Percentiles rank a stretch among this genome's conserved stretches.
These are phyloP conservation scores for Apamea epomidion DNA, from an alignment of 2,888 invertebrate species.

Conservation along the genomic window DNA sequence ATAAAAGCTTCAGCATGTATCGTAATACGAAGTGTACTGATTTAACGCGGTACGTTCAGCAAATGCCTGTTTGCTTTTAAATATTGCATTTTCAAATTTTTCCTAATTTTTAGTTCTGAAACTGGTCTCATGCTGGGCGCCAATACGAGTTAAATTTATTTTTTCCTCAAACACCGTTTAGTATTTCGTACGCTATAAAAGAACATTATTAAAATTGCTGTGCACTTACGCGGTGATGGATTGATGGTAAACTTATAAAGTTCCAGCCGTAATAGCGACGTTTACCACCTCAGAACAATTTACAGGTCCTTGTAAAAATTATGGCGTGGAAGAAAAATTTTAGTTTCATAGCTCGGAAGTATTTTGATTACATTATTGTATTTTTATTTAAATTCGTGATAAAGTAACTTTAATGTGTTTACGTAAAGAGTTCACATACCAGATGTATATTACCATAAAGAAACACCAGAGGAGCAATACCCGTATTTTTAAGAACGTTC, in stretches of 20 bases:
- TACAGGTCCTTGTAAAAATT: conserved; percentile 45
- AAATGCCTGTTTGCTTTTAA: conserved; percentile 19
- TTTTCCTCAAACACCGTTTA: conserved; percentile 34
- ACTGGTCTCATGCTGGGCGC: conserved; percentile 42
- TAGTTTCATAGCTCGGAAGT: conserved; percentile 34
- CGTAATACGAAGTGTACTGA: conserved; percentile 18
- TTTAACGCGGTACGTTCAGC: conserved; percentile 4
- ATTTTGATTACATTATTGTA: conserved; percentile 35
- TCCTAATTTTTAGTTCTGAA: neutral
- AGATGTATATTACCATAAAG: neutral
- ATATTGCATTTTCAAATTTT: conserved; percentile 3
- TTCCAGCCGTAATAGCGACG: conserved; percentile 60
- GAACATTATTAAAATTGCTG: conserved; percentile 60
- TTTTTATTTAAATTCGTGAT: conserved; percentile 29
- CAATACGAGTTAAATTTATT: conserved; percentile 30
- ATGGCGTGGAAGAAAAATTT: conserved; percentile 35
- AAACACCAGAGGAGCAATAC: neutral
- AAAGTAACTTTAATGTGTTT: neutral
- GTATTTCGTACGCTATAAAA: conserved; percentile 45
- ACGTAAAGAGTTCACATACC: conserved; percentile 1
- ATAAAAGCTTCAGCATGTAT: conserved; percentile 51
- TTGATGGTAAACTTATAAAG: conserved; percentile 62
- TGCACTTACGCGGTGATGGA: conserved; percentile 62
- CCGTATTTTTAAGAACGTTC: neutral
- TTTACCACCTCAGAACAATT: conserved; percentile 60